Evolutionary conservation across 2,888 invertebrate genomes (phyloP).

Genomic region (Desoria tigrina): DNA sequence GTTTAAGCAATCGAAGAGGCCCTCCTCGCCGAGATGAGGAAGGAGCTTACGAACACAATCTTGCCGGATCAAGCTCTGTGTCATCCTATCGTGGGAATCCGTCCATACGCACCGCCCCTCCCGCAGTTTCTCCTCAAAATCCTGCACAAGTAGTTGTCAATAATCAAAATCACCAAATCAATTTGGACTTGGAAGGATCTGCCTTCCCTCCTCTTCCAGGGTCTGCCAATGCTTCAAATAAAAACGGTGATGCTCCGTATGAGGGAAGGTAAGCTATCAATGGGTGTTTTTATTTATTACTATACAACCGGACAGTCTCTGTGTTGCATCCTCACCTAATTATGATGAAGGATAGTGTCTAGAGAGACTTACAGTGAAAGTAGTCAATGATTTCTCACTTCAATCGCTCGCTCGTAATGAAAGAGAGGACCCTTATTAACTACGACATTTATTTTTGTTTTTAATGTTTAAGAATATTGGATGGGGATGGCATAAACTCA

Average conservation of each 20-base stretch:
- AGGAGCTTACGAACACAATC: constrained; percentile 38
- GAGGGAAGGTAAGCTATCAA: constrained; percentile 47
- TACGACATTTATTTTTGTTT: background rate
- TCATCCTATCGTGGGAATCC: constrained; percentile 30
- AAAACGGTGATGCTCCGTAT: constrained; percentile 51
- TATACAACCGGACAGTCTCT: constrained; percentile 22
- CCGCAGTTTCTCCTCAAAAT: constrained; percentile 41
- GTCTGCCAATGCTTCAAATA: constrained; percentile 56
- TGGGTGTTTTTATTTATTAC: background rate
- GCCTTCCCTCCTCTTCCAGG: constrained; percentile 80
- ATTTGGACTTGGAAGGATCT: constrained; percentile 76
- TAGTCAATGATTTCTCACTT: background rate
- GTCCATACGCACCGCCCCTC: constrained; percentile 39
- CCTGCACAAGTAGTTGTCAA: constrained; percentile 19
- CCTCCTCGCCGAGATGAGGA: constrained; percentile 45
- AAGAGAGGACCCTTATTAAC: background rate
- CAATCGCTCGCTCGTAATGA: background rate
- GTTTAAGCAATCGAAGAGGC: constrained; percentile 41
- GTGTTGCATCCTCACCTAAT: constrained; percentile 32
- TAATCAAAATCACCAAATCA: constrained; percentile 34
- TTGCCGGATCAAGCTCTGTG: constrained; percentile 24
- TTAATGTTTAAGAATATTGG: background rate
- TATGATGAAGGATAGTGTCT: constrained; percentile 34
- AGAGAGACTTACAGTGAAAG: constrained; percentile 26
- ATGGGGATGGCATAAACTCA: background rate